Conservation (phyloP, 2,797 vertebrate genomes). For the Fringilla coelebs region DNA sequence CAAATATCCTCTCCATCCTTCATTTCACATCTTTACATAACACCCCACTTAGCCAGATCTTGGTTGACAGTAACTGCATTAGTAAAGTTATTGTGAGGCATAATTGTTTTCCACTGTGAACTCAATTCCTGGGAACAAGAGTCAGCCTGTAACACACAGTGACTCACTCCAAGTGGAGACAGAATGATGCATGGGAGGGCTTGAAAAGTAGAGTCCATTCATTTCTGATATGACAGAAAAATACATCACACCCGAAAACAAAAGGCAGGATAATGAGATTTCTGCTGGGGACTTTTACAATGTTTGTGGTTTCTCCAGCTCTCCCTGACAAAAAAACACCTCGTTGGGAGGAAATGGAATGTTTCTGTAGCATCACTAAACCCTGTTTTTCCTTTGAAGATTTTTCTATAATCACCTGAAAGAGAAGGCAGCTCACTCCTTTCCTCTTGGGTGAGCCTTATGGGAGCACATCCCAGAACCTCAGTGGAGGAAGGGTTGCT, state of each 20-base stretch:
- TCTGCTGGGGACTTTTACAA: slow-evolving; percentile 3
- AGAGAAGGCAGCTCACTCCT: background rate
- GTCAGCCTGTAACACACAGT: slow-evolving; percentile 31
- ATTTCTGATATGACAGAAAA: slow-evolving; percentile 71
- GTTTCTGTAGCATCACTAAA: background rate
- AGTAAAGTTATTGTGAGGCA: slow-evolving; percentile 42
- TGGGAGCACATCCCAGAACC: background rate
- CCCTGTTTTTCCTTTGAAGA: background rate
- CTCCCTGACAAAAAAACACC: background rate
- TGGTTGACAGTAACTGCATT: slow-evolving; percentile 45
- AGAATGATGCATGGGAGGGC: slow-evolving; percentile 65
- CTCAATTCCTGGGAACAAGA: slow-evolving; percentile 50
- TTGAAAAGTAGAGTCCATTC: slow-evolving; percentile 58
- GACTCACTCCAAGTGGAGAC: slow-evolving; percentile 52
- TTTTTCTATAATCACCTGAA: background rate
- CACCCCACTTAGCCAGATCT: slow-evolving; percentile 25
- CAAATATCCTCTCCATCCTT: slow-evolving; percentile 38
- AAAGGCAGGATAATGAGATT: slow-evolving; percentile 68
- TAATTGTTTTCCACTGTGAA: slow-evolving; percentile 59
- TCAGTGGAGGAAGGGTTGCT: background rate
- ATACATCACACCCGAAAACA: slow-evolving; percentile 58
- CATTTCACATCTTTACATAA: slow-evolving; percentile 32
- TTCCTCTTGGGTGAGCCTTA: background rate
- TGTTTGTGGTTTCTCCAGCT: background rate
- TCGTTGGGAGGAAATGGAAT: background rate